Conservation (phyloP, 1,140 invertebrate genomes). For the Penaeus vannamei region DNA sequence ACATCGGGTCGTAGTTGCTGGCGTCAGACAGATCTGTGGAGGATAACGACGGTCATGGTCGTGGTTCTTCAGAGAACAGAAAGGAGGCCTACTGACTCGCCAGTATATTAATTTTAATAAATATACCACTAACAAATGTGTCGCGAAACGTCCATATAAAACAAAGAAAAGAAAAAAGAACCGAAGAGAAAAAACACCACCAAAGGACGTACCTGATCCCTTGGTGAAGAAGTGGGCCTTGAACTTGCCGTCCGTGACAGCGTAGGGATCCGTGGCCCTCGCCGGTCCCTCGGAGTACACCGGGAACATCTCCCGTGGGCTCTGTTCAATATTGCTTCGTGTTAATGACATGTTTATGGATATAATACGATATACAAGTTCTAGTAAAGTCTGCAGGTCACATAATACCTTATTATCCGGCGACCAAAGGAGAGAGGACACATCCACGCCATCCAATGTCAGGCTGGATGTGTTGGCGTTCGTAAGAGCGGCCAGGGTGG, state of each 20-base stretch:
- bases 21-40: conserved; percentile 43
- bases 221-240: conserved; percentile 64
- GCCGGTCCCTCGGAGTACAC: conserved; percentile 34
- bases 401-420: conserved; percentile 9
- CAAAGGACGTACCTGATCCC: conserved; percentile 43
- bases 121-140: no score
- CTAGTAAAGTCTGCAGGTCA: background rate
- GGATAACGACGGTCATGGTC: background rate
- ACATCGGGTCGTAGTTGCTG: conserved; percentile 56
- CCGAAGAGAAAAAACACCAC: background rate
- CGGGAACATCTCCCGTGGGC: conserved; percentile 21
- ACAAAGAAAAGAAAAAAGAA: background rate
- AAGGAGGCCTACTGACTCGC: no score
- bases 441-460: conserved; percentile 60
- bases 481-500: conserved; percentile 57
- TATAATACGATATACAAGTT: background rate
- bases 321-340: background rate
- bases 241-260: conserved; percentile 51
- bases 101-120: no score
- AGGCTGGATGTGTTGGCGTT: conserved; percentile 44
- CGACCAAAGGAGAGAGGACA: conserved; percentile 48
- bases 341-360: background rate
- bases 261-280: conserved; percentile 26
- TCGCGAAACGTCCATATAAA: no score
- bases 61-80: no score